Evolutionary conservation across 2,113 vertebrate genomes (phyloP).

Genomic region (Odocoileus hemionus): DNA sequence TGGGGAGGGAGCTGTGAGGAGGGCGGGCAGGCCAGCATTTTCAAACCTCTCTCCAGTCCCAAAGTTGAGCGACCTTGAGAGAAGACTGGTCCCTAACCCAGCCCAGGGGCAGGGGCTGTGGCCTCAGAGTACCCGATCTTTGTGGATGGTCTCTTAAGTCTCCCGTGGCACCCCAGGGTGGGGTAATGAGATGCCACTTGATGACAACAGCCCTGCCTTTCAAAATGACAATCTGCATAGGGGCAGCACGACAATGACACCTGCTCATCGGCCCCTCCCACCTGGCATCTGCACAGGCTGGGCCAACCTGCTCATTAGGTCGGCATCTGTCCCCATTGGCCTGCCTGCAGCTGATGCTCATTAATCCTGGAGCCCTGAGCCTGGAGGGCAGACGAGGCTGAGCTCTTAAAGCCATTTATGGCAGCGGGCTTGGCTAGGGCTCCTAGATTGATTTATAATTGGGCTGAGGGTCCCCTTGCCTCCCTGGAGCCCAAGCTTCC

Average conservation of each 20-base stretch:
- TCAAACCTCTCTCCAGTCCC: background rate
- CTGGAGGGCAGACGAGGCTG: constrained; percentile 53
- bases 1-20: background rate
- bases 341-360: constrained; percentile 77
- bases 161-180: background rate
- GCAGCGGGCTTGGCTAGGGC: constrained; percentile 50
- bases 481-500: background rate
- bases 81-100: background rate
- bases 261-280: constrained; percentile 63
- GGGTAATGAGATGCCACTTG: constrained; percentile 46
- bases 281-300: background rate
- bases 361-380: constrained; percentile 50
- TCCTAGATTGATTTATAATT: constrained; percentile 71
- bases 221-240: constrained; percentile 53
- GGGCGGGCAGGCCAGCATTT: background rate
- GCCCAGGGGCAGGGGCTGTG: background rate
- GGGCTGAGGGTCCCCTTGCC: background rate
- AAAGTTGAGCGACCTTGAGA: background rate
- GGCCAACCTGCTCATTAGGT: constrained; percentile 71
- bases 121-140: background rate
- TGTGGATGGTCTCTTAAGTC: background rate
- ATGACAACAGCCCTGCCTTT: constrained; percentile 42
- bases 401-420: constrained; percentile 67
- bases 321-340: constrained; percentile 75
- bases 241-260: constrained; percentile 66